A percentile compares a stretch with the other conserved stretches of the same genome.
These are phyloP conservation scores for Eudemis profundana DNA, from an alignment of 2,888 invertebrate species.

Conservation along the genomic window DNA sequence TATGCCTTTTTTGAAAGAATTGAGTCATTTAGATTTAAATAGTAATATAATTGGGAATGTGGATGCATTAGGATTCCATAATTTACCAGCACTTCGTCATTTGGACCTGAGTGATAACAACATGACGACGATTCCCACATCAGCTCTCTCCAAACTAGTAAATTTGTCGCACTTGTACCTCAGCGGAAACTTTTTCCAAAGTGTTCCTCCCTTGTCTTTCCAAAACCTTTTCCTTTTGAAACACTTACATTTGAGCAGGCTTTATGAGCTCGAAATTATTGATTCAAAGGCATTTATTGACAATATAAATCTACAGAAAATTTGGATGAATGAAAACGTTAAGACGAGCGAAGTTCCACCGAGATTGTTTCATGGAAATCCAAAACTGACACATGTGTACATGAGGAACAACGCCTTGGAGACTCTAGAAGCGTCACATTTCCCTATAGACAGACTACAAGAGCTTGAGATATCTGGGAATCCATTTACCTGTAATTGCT, in stretches of 20 bases:
- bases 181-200: slow-evolving; percentile 91
- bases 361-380: slow-evolving; percentile 93
- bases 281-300: slow-evolving; percentile 93
- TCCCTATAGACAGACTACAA: slow-evolving; percentile 92
- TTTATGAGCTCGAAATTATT: slow-evolving; percentile 88
- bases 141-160: slow-evolving; percentile 90
- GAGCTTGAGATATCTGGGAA: slow-evolving; percentile 92
- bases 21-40: slow-evolving; percentile 89
- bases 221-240: slow-evolving; percentile 93
- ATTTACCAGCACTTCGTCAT: slow-evolving; percentile 89
- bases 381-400: slow-evolving; percentile 90
- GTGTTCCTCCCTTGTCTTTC: slow-evolving; percentile 91
- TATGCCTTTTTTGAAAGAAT: slow-evolving; percentile 89
- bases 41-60: slow-evolving; percentile 91
- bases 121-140: slow-evolving; percentile 91
- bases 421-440: slow-evolving; percentile 91
- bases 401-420: slow-evolving; percentile 91
- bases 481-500: slow-evolving; percentile 94
- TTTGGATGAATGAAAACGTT: slow-evolving; percentile 92
- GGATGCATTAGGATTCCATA: slow-evolving; percentile 90
- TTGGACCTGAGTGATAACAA: slow-evolving; percentile 93
- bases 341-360: slow-evolving; percentile 90
- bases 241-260: slow-evolving; percentile 89
- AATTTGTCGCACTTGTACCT: slow-evolving; percentile 91
- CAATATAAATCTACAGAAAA: slow-evolving; percentile 92